A percentile compares a stretch with the other conserved stretches of the same genome.
These are phyloP conservation scores for Madoqua kirkii DNA, from an alignment of 2,113 vertebrate species.

Conservation along the genomic window DNA sequence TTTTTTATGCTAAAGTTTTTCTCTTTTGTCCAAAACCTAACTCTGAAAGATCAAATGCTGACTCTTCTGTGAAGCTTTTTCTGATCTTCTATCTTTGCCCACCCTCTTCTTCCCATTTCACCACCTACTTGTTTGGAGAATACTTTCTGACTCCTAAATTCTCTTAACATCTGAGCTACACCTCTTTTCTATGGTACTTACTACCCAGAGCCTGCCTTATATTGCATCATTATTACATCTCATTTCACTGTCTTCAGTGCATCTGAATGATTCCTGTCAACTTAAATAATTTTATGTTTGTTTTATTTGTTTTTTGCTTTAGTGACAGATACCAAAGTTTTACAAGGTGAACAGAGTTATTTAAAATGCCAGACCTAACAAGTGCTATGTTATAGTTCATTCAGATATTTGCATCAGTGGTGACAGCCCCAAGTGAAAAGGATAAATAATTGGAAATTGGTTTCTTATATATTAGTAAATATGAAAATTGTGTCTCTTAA, in stretches of 20 bases:
- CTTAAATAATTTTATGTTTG: neutral
- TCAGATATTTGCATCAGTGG: neutral
- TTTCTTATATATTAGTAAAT: neutral
- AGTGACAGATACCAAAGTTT: neutral
- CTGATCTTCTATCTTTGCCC: neutral
- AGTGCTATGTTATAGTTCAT: neutral
- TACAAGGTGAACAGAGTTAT: neutral
- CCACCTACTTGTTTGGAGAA: neutral
- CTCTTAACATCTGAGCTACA: neutral
- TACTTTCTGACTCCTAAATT: neutral
- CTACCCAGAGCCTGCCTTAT: neutral
- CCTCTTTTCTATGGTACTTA: neutral
- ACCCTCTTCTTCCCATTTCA: neutral
- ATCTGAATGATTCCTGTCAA: neutral
- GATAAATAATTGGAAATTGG: neutral
- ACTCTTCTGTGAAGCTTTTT: neutral
- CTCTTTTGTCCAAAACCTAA: neutral
- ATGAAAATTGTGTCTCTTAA: neutral
- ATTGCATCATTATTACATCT: neutral
- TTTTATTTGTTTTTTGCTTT: slow-evolving; percentile 1
- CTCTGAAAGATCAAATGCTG: neutral
- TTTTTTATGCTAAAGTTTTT: neutral
- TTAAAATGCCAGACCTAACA: neutral
- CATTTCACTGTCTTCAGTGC: neutral
- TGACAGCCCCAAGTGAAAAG: neutral